Base-by-base conservation (phyloP, 2,888 invertebrate species). In the Zygogramma bicolorata region DNA sequence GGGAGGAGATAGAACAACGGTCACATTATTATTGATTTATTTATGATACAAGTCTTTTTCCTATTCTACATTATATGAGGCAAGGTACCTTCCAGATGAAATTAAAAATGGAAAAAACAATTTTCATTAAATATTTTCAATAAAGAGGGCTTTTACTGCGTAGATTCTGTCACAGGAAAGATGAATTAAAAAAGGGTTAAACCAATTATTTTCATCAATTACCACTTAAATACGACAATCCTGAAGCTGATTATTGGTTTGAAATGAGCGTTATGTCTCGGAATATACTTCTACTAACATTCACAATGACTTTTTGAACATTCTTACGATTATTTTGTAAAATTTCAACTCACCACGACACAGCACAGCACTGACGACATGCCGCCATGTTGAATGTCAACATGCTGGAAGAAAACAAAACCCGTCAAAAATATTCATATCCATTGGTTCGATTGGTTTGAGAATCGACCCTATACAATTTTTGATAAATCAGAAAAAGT, bases 301-400 rank as follows among this genome's bases (percentile, higher is more conserved):
- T 83, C 82, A 75, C 69, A 72, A 66, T 73, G 57, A 68, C 76
- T 75, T 79, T 81, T 83, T 77, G 59, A 65, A 79, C 76, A 79
- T 84, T 81, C 81, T 78, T 79, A 74, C 77, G 75, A 77, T 75
- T 81, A 83, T 81, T 80, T 82, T 77, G 73, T 74, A 79, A 81
- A 84, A 82, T 83, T 84, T 85, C 86, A 90, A 94, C 95, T 94
- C 92, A 95, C 95, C 95, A 95, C 95, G 94, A 95, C 94, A 95
- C 95, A 95, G 95, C 95, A 95, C 93, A 94, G 94, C 95, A 95
- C 95, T 94, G 94, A 94, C 93, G 94, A 94, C 95, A 94, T 93
- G 94, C 94, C 95, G 95, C 95, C 95, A 95, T 95, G 93, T 94
- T 95, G 93, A 93, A 93, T 93, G 93, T 93, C 93, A 93, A 93